A percentile compares a stretch with the other conserved stretches of the same genome.
Evolutionary conservation across 2,113 vertebrate species (phyloP).

Genomic region (Festucalex cinctus): DNA sequence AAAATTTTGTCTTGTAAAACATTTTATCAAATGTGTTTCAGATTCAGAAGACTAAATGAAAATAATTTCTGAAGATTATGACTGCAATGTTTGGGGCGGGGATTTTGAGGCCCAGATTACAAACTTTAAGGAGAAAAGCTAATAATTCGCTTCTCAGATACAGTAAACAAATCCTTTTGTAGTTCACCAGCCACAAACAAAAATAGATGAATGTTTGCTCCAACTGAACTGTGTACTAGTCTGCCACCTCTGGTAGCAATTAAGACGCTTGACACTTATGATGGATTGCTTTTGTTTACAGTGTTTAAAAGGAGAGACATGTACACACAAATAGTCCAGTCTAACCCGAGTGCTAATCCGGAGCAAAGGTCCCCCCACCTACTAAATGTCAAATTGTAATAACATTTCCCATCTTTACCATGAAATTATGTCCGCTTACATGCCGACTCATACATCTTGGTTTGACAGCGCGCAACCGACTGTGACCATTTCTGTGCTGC

Average conservation of each 20-base stretch:
- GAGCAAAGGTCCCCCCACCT: slow-evolving; percentile 51
- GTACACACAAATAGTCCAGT: slow-evolving; percentile 71
- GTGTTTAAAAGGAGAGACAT: slow-evolving; percentile 71
- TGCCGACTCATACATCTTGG: slow-evolving; percentile 73
- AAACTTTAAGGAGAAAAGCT: slow-evolving; percentile 14
- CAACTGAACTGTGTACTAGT: slow-evolving; percentile 18
- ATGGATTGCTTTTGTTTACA: slow-evolving; percentile 80
- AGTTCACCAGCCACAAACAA: slow-evolving; percentile 22
- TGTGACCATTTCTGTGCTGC: slow-evolving; percentile 63
- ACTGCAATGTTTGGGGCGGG: not conserved
- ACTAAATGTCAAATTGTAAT: slow-evolving; percentile 70
- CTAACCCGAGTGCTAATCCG: slow-evolving; percentile 59
- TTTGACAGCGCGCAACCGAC: slow-evolving; percentile 75
- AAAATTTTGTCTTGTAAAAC: too few species aligned
- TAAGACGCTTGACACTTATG: slow-evolving; percentile 71
- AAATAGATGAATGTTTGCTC: slow-evolving; percentile 37
- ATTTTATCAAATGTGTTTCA: too few species aligned
- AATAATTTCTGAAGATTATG: not conserved
- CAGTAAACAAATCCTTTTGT: slow-evolving; percentile 25
- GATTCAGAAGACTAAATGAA: not conserved
- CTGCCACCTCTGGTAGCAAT: slow-evolving; percentile 72
- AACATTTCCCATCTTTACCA: slow-evolving; percentile 77
- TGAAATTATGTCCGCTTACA: slow-evolving; percentile 74
- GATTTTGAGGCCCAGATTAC: slow-evolving; percentile 19
- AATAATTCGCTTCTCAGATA: slow-evolving; percentile 21